Evolutionary conservation across 2,888 invertebrate genomes (phyloP).

Genomic region (Icerya purchasi): DNA sequence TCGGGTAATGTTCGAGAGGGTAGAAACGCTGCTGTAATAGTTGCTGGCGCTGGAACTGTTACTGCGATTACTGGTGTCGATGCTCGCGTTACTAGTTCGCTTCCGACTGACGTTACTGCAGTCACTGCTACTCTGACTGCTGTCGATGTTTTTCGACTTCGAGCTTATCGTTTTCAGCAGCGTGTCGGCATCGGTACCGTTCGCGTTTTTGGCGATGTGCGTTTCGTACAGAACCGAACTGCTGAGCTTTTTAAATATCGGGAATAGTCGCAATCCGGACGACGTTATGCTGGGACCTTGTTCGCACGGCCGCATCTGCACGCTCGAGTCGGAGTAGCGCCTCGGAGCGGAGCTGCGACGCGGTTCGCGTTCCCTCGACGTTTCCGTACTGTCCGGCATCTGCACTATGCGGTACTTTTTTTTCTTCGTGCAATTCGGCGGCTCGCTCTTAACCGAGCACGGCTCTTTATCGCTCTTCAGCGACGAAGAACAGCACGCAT

Average conservation of each 20-base stretch:
- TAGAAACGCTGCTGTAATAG: neutral
- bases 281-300: too few relatives aligned
- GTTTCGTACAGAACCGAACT: conserved; percentile 7
- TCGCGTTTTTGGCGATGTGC: neutral
- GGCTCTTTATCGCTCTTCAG: conserved; percentile 9
- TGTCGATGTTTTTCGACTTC: neutral
- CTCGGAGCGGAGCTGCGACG: neutral
- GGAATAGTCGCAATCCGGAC: neutral
- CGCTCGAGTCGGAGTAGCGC: conserved; percentile 8
- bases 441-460: neutral
- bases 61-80: neutral
- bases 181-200: neutral
- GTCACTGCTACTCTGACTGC: neutral
- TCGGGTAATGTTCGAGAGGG: neutral
- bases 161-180: too few relatives aligned
- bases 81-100: neutral
- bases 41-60: neutral
- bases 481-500: conserved; percentile 5
- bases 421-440: neutral
- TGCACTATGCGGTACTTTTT: conserved; percentile 10
- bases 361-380: neutral
- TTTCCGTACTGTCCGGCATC: neutral
- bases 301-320: neutral
- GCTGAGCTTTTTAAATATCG: neutral
- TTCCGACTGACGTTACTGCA: conserved; percentile 8